Evolutionary conservation across 2,888 invertebrate species (phyloP), one percentile per base, ranked within the genome.

Genomic region (Dyspetes luteomarginatus): DNA sequence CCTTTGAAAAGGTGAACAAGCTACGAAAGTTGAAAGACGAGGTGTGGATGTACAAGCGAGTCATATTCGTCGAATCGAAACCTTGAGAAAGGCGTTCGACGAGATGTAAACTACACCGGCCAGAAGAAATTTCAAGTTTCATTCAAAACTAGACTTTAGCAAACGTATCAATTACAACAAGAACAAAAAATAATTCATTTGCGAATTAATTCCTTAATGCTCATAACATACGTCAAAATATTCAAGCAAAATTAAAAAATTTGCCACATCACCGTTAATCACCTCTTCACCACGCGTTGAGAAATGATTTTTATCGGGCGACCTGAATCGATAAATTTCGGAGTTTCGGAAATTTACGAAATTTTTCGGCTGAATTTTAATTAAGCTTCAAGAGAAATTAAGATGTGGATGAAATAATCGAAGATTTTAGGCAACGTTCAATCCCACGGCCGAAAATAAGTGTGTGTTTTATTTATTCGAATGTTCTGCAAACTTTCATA

Each of bases 11-110:
- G n/a, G 9, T 28, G n/a, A n/a, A 30, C 55, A 1, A 56, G 48
- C 50, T 56, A 30, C 1, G 64, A 50, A 26, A 28, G 30, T 9
- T 30, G 45, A 60, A 58, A 52, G 64, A 36, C 7, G 4, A 50
- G 60, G 28, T 65, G 65, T 67, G 45, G 43, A 58, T 30, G 24
- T 9, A 19, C 7, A 36, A 36, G 36, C n/a, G 12, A 12, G 43
- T 48, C 30, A 22, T 43, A 19, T 52, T 81, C 52, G 52, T 30
- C 71, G 77, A 81, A 79, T 81, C 68, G 62, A 77, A 81, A 83
- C 68, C 69, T 82, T 73, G 75, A 19, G 73, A 83, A 79, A 84
- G 71, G 80, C 73, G 75, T 73, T 30, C n/a, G 3, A 0, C 30
- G 62, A 9, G 12, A 55, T 24, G 60, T 22, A 52, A 58, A 55